phyloP scores from a whole-genome alignment of 2,113 vertebrate genomes.

The Colaptes auratus region DNA sequence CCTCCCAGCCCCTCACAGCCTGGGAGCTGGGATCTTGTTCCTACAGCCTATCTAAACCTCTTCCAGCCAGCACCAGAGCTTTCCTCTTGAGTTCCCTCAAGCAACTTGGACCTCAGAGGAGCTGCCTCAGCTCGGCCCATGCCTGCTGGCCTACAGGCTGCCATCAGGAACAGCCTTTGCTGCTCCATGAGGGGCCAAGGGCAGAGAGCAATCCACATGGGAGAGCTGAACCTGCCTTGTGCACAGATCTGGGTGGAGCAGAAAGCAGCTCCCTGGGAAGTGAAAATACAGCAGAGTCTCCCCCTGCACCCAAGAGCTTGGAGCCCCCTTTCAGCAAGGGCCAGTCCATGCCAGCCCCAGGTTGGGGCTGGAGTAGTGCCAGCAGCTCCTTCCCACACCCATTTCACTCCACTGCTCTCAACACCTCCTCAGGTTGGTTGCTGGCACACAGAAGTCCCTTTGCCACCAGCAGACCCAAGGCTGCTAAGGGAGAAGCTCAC shows the following conservation, averaged over 20 bases:
- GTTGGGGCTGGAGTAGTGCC: not conserved
- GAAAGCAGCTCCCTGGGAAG: not conserved
- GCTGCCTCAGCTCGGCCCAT: not conserved
- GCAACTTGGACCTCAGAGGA: not conserved
- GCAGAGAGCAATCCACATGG: not conserved
- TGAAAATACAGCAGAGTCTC: not conserved
- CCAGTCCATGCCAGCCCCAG: not conserved
- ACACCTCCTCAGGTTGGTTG: not conserved
- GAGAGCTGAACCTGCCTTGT: not conserved
- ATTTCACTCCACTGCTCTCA: not conserved
- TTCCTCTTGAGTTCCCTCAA: not conserved
- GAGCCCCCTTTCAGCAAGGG: rapidly evolving
- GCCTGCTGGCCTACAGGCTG: not conserved
- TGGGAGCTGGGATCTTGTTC: too few relatives aligned
- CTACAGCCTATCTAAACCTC: too few relatives aligned
- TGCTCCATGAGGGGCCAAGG: not conserved
- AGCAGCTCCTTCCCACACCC: not conserved
- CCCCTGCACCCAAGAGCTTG: not conserved
- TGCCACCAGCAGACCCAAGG: not conserved
- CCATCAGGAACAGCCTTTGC: not conserved
- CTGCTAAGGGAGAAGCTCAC: not conserved
- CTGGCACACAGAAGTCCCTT: not conserved
- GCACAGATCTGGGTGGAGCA: not conserved
- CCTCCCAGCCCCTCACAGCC: too few relatives aligned
- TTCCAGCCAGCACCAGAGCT: not conserved